Evolutionary conservation across 2,113 vertebrate genomes (phyloP).

Genomic region (Notechis scutatus): DNA sequence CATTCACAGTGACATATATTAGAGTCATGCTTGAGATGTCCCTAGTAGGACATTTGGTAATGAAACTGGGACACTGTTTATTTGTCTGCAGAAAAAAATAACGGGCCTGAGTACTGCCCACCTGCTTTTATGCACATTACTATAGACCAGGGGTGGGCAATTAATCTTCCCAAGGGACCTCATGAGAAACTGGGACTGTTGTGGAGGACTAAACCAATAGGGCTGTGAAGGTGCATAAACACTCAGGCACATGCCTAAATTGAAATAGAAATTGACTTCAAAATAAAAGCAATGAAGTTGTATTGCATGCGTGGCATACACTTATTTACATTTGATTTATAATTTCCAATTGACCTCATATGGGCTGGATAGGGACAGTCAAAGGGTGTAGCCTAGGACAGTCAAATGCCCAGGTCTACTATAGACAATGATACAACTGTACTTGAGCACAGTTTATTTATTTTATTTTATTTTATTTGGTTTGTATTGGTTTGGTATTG

Average conservation of each 20-base stretch:
- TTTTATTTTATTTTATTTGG: too few relatives aligned
- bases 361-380: neutral
- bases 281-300: neutral
- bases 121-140: neutral
- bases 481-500: too few relatives aligned
- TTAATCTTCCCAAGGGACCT: neutral
- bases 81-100: neutral
- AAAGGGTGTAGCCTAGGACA: neutral
- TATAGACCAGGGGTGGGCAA: neutral
- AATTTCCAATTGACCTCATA: neutral
- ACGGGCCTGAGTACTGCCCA: neutral
- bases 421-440: neutral
- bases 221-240: neutral
- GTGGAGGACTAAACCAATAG: neutral
- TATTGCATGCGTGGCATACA: neutral
- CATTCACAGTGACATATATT: neutral
- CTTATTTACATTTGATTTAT: neutral
- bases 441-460: neutral
- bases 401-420: neutral
- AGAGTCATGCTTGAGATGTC: neutral
- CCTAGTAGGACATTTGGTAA: neutral
- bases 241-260: neutral
- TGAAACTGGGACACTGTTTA: neutral
- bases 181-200: neutral
- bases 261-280: neutral